These are phyloP conservation scores for Climacteris rufus DNA, from an alignment of 2,113 vertebrate genomes.

Conservation along the genomic window DNA sequence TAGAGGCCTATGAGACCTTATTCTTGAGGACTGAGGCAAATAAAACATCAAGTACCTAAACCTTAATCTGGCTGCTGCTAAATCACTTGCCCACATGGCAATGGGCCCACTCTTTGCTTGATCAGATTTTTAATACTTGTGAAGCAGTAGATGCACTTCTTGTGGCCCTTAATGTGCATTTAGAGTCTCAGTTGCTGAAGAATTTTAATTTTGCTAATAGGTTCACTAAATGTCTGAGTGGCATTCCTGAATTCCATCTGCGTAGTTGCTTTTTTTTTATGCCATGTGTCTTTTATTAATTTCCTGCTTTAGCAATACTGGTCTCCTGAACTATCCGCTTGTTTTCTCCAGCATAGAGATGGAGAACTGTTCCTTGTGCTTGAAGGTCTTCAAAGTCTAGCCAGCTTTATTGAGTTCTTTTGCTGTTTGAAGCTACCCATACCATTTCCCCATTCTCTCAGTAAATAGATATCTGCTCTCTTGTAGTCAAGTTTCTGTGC, in stretches of 20 bases:
- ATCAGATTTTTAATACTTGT: not conserved
- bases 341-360: not conserved
- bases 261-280: not conserved
- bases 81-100: not conserved
- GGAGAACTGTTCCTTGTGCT: not conserved
- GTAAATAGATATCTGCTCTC: not conserved
- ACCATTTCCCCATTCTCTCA: not conserved
- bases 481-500: not conserved
- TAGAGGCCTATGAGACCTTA: not conserved
- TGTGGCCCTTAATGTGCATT: not conserved
- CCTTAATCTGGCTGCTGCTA: not conserved
- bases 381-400: not conserved
- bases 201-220: not conserved
- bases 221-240: not conserved
- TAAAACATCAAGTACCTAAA: not conserved
- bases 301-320: not conserved
- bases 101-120: not conserved
- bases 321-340: not conserved
- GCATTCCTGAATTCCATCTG: not conserved
- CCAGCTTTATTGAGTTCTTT: not conserved
- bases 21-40: not conserved
- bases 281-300: not conserved
- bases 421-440: not conserved
- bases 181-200: not conserved
- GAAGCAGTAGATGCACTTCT: not conserved